Base-by-base conservation (phyloP, 37 sponge, comb jelly and placozoan species). In the Dysidea cf. avara region DNA sequence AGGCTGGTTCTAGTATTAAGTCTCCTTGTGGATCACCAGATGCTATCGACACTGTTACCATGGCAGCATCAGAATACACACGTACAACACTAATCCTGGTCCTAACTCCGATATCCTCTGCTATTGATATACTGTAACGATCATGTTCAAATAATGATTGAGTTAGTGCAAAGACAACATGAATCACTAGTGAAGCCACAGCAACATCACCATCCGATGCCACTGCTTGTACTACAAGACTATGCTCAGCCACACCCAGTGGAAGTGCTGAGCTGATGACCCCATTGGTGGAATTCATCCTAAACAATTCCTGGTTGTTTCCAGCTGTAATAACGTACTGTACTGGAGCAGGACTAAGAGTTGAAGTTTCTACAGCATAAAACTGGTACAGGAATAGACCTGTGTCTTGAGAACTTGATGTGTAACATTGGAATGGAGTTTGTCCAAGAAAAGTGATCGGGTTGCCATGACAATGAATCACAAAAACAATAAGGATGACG, bases 371-470 rank as follows among this genome's bases (percentile, higher is more conserved):
- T 39, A 68, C 69, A 67, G 68, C n/a, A 57, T 68, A 69, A 9
- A 86, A 68, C n/a, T 62, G 73, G 66, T 86, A 86, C 0, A 79
- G 16, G 31, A 43, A 29, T 36, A 22, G 31, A 4, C 75, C 70
- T 4, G 63, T 67, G 3, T 21, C 37, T 0, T 63, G 32, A 18
- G 69, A 67, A 11, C 46, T 31, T 5, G 86, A 74, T 3, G 56
- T 56, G 61, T 75, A 75, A 22, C 68, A 75, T 25, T 26, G 59
- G 56, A 69, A 80, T 18, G 80, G 86, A 22, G 70, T 2, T 36
- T 73, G 76, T 0, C 86, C 86, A 43, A 78, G 74, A 29, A 85
- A 85, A 9, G 46, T 43, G 46, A 43, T 43, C 46, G 46, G 46
- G 46, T 43, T 43, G 46, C 46, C 46, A 43, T 43, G 46, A 43